A percentile compares a stretch with the other conserved stretches of the same genome.
These are phyloP conservation scores for Charadrius vociferus DNA, from an alignment of 2,113 vertebrate species.

Conservation along the genomic window DNA sequence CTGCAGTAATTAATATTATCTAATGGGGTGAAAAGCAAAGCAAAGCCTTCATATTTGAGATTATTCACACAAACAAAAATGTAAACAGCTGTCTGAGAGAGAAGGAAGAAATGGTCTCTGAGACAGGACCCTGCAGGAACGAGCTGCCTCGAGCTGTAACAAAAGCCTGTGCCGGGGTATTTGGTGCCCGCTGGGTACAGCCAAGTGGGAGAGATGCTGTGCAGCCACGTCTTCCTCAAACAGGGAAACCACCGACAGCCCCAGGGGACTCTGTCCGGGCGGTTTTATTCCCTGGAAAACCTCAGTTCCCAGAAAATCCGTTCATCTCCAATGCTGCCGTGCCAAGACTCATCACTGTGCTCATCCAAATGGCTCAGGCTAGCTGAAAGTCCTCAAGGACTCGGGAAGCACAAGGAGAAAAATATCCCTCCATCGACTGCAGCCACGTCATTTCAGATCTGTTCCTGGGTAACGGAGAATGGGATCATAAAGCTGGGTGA, in stretches of 20 bases:
- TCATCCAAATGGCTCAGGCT: rapidly evolving
- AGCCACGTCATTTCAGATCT: background rate
- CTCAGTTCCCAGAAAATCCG: rapidly evolving
- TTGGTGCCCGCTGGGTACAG: background rate
- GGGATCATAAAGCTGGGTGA: background rate
- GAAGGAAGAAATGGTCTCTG: background rate
- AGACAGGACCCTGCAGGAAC: background rate
- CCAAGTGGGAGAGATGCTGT: background rate
- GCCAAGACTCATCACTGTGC: rapidly evolving
- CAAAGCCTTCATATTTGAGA: conserved; percentile 47
- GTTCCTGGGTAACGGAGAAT: background rate
- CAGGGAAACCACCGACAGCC: background rate
- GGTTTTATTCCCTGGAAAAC: background rate
- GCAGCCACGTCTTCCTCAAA: background rate
- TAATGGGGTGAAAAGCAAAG: conserved; percentile 41
- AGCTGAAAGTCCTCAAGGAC: background rate
- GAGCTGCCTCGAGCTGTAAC: background rate
- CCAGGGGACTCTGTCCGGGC: background rate
- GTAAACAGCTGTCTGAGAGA: conserved; percentile 49
- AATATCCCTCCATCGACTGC: rapidly evolving
- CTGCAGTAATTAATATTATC: conserved; percentile 53
- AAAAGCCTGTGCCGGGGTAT: background rate
- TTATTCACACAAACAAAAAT: conserved; percentile 59
- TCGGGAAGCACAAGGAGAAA: background rate
- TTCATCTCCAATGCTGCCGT: background rate